Conservation (phyloP, 2,888 invertebrate genomes). For the Watsonalla binaria region DNA sequence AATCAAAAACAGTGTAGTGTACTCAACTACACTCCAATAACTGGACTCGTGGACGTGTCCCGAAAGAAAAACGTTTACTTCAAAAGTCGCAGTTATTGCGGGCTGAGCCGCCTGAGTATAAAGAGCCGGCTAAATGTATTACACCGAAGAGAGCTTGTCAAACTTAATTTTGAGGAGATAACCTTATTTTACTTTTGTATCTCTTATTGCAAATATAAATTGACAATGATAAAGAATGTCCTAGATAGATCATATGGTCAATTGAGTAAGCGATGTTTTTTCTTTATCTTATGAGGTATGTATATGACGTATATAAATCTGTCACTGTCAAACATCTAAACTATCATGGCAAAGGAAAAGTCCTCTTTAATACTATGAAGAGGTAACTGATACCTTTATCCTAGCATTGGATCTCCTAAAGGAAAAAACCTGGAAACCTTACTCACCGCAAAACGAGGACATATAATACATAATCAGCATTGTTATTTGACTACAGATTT, state of each 20-base stretch:
- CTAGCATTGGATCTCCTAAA: too few relatives aligned
- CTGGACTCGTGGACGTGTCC: slow-evolving; percentile 19
- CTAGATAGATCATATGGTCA: too few relatives aligned
- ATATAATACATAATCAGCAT: too few relatives aligned
- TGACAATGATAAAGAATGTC: too few relatives aligned
- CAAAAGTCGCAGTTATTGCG: slow-evolving; percentile 15
- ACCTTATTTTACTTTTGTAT: slow-evolving; percentile 13
- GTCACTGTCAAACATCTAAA: too few relatives aligned
- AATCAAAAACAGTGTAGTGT: background rate
- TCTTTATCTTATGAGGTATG: background rate
- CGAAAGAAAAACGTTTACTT: slow-evolving; percentile 32
- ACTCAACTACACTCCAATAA: slow-evolving; percentile 14
- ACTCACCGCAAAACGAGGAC: too few relatives aligned
- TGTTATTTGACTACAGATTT: too few relatives aligned
- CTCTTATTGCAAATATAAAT: slow-evolving; percentile 11
- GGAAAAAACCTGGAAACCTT: too few relatives aligned
- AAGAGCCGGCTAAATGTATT: slow-evolving; percentile 25
- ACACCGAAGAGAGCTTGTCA: slow-evolving; percentile 12
- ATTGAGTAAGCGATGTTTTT: too few relatives aligned
- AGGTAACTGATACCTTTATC: too few relatives aligned
- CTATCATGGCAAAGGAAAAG: too few relatives aligned
- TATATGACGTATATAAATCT: background rate
- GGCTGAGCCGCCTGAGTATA: slow-evolving; percentile 12
- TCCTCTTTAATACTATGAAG: too few relatives aligned
- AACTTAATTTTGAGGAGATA: slow-evolving; percentile 20